A percentile compares a stretch with the other conserved stretches of the same genome.
Evolutionary conservation across 2,888 invertebrate species (phyloP).

Genomic region (Perdita meconis): DNA sequence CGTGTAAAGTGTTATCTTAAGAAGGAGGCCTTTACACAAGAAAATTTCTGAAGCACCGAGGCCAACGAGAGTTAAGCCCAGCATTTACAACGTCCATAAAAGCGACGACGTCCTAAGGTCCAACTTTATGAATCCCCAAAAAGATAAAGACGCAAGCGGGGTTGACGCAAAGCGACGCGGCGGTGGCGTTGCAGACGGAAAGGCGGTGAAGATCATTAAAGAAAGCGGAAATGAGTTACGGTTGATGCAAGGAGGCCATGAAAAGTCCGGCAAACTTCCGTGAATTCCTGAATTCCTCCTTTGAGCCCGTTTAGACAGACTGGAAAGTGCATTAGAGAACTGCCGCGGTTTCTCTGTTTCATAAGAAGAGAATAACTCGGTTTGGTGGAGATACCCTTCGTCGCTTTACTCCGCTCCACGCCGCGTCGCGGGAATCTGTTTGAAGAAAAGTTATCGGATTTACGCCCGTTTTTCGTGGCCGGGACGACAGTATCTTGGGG

Average conservation of each 20-base stretch:
- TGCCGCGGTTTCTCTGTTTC: conserved; percentile 13
- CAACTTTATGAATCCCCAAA: conserved; percentile 42
- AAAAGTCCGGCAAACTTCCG: conserved; percentile 9
- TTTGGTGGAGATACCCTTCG: background rate
- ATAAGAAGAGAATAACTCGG: conserved; percentile 14
- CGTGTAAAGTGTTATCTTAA: background rate
- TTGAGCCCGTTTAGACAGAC: conserved; percentile 2
- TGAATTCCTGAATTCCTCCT: background rate
- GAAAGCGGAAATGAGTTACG: conserved; percentile 38
- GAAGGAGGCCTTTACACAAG: background rate
- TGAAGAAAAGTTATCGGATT: conserved; percentile 35
- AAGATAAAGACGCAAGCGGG: conserved; percentile 22
- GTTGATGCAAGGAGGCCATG: conserved; percentile 15
- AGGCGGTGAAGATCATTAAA: conserved; percentile 28
- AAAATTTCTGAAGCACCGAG: conserved; percentile 18
- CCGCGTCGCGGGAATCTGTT: conserved; percentile 32
- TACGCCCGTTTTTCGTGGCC: conserved; percentile 21
- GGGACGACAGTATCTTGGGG: conserved; percentile 27
- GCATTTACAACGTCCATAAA: conserved; percentile 32
- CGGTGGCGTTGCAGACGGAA: conserved; percentile 3
- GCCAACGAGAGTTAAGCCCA: background rate
- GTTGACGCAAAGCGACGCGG: too few species aligned
- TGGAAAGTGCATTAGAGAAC: conserved; percentile 16
- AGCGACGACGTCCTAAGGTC: conserved; percentile 16
- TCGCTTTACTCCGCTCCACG: too few species aligned